Percentiles rank a stretch among this genome's conserved stretches.
These are phyloP conservation scores for Pristionchus mayeri DNA, from an alignment of 2,888 invertebrate species.

Conservation along the genomic window DNA sequence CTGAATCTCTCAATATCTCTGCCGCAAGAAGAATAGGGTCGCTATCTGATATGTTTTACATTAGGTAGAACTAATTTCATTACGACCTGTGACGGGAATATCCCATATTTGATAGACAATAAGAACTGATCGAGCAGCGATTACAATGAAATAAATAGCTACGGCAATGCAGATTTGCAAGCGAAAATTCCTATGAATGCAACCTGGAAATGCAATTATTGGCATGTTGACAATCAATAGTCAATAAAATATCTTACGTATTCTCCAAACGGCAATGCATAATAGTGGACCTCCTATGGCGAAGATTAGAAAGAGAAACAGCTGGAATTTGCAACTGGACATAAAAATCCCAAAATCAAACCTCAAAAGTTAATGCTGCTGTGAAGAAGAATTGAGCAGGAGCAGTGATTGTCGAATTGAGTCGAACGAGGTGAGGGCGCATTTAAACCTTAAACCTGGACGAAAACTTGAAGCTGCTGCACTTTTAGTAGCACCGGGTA, in stretches of 20 bases:
- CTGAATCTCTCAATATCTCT: not conserved
- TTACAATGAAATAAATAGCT: not conserved
- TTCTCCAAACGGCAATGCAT: not conserved
- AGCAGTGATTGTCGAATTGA: not conserved
- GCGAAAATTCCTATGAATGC: slow-evolving; percentile 6
- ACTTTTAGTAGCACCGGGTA: too few relatives aligned
- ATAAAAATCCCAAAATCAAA: not conserved
- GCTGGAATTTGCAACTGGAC: not conserved
- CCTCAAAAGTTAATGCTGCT: not conserved
- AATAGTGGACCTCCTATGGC: not conserved
- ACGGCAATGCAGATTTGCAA: not conserved
- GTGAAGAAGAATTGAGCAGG: not conserved
- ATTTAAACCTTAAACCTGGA: not conserved
- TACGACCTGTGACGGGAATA: not conserved
- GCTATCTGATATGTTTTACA: not conserved
- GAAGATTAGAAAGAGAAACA: not conserved
- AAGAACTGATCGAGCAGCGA: not conserved
- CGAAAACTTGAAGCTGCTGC: not conserved
- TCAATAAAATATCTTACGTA: not conserved
- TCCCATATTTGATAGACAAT: not conserved
- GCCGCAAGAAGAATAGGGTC: not conserved
- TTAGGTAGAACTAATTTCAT: not conserved
- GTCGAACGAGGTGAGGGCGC: not conserved
- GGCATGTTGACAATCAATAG: too few relatives aligned
- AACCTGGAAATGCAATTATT: not conserved